A percentile compares a stretch with the other conserved stretches of the same genome.
Conservation (phyloP, 2,888 invertebrate species). For the Coelogynopora nodosa region DNA sequence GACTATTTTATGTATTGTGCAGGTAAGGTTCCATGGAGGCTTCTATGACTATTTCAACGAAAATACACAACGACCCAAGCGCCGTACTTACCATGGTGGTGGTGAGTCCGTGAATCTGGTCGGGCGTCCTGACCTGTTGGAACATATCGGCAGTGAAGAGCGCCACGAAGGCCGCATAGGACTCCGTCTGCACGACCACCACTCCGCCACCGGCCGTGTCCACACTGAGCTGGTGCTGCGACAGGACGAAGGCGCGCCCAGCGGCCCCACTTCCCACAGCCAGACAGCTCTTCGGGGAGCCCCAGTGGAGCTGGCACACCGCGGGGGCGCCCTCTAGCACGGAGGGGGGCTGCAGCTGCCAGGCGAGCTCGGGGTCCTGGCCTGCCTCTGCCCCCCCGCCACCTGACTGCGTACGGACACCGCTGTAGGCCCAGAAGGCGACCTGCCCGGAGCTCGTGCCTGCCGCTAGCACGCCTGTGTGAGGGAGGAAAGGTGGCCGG, state of each 20-base stretch:
- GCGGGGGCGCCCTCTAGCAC: slow-evolving; percentile 54
- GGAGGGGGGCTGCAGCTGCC: slow-evolving; percentile 71
- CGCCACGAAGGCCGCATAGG: slow-evolving; percentile 71
- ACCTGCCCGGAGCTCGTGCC: slow-evolving; percentile 84
- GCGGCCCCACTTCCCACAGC: slow-evolving; percentile 65
- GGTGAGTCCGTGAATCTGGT: slow-evolving; percentile 69
- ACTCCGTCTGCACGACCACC: slow-evolving; percentile 79
- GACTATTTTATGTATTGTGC: no score
- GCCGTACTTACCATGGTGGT: slow-evolving; percentile 70
- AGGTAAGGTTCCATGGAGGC: no score
- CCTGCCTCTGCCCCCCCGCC: slow-evolving; percentile 48
- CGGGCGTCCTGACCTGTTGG: slow-evolving; percentile 66
- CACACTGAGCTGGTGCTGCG: slow-evolving; percentile 79
- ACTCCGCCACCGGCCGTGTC: slow-evolving; percentile 70
- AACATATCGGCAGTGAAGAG: slow-evolving; percentile 63
- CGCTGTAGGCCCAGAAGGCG: slow-evolving; percentile 72
- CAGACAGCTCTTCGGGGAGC: slow-evolving; percentile 58
- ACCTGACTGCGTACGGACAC: slow-evolving; percentile 48
- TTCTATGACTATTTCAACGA: no score
- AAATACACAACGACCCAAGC: no score
- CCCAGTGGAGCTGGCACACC: slow-evolving; percentile 62
- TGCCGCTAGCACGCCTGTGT: slow-evolving; percentile 73
- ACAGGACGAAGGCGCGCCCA: slow-evolving; percentile 72
- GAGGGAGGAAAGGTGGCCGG: background rate
- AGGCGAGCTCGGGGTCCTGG: slow-evolving; percentile 72